Conservation (phyloP, 2,888 invertebrate genomes). For the Metallyticus violacea region DNA sequence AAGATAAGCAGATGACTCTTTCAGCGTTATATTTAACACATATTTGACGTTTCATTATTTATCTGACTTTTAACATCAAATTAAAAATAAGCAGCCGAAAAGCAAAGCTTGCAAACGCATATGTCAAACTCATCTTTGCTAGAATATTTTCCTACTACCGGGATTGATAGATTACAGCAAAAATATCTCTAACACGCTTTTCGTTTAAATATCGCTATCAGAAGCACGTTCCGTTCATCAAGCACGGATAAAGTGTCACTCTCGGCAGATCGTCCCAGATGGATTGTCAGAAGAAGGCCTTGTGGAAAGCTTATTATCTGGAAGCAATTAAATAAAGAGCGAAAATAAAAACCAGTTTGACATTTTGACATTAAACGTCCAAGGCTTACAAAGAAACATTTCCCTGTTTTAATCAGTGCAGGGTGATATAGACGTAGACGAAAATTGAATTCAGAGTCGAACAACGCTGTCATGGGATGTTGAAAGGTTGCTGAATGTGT, state of each 20-base stretch:
- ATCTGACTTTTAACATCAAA: neutral
- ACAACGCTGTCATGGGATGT: neutral
- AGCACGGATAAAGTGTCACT: neutral
- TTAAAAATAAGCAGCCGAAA: neutral
- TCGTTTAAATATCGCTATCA: too few relatives aligned
- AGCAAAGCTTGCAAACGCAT: neutral
- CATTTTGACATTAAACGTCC: neutral
- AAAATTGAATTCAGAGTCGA: neutral
- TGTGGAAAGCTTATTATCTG: neutral
- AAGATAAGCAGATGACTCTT: too few relatives aligned
- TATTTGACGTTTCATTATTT: neutral
- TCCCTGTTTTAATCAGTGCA: neutral
- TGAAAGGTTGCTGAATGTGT: neutral
- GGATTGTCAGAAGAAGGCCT: neutral
- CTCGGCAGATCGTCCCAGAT: neutral
- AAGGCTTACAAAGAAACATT: neutral
- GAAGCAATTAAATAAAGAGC: neutral
- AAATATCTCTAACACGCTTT: neutral
- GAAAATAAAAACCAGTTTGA: neutral
- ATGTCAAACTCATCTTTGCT: neutral
- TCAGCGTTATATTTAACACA: too few relatives aligned
- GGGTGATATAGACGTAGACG: neutral
- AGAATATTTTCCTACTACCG: neutral
- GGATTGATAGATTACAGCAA: neutral
- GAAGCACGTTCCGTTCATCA: neutral